Evolutionary conservation across 2,797 vertebrate genomes (phyloP).

Genomic region (Acanthurus leucopareius): DNA sequence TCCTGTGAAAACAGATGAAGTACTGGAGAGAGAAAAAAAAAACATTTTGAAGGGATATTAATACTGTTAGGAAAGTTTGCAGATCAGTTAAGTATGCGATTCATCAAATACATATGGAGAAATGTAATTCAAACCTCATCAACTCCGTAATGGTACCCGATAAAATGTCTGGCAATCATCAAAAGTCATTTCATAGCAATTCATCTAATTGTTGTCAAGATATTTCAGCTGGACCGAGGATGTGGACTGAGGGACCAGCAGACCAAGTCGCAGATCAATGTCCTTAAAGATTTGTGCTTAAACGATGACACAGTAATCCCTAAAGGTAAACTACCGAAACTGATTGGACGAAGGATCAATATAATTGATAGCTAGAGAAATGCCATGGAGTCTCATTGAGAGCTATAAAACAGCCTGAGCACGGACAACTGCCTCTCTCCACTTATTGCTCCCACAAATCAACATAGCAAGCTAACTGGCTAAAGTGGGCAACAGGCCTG

Average conservation of each 20-base stretch:
- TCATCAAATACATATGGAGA: not conserved
- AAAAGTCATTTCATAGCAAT: not conserved
- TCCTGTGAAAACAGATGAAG: too few relatives aligned
- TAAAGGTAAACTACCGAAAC: constrained; percentile 57
- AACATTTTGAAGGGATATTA: too few relatives aligned
- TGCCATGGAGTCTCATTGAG: constrained; percentile 23
- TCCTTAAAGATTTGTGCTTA: not conserved
- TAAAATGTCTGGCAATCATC: not conserved
- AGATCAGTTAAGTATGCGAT: not conserved
- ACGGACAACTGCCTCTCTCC: not conserved
- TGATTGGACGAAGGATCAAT: constrained; percentile 17
- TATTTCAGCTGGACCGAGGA: not conserved
- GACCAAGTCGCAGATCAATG: not conserved
- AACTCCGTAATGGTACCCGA: not conserved
- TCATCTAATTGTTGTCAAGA: not conserved
- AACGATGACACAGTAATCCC: constrained; percentile 52
- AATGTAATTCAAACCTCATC: constrained; percentile 5
- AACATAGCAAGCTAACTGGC: not conserved
- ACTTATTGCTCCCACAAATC: not conserved
- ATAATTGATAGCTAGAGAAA: constrained; percentile 27
- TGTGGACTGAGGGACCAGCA: not conserved
- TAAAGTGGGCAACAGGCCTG: not conserved
- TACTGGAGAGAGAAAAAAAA: too few relatives aligned
- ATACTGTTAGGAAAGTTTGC: not conserved
- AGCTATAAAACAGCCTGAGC: not conserved